These are phyloP conservation scores for Hapalemur alaotrensis DNA, from an alignment of 2,797 vertebrate genomes.

Conservation along the genomic window DNA sequence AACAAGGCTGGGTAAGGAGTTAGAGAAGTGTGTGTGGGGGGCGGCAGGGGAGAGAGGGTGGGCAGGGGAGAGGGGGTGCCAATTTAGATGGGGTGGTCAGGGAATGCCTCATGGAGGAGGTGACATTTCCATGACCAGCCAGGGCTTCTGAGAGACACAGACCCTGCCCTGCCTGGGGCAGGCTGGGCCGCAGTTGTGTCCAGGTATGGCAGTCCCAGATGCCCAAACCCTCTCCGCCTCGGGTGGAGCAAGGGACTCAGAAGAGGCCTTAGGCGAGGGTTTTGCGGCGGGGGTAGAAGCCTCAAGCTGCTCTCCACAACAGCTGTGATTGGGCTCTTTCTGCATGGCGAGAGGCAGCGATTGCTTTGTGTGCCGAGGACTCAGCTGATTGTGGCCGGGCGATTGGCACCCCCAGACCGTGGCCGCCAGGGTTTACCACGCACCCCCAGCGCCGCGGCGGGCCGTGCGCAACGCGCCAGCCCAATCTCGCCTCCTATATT, in stretches of 20 bases:
- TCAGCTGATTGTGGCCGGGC: slow-evolving; percentile 83
- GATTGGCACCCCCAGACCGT: slow-evolving; percentile 80
- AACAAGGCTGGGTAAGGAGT: not conserved
- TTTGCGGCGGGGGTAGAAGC: slow-evolving; percentile 73
- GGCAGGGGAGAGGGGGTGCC: not conserved
- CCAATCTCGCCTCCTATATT: slow-evolving; percentile 90
- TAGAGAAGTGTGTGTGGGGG: not conserved
- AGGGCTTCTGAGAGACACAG: not conserved
- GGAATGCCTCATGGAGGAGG: not conserved
- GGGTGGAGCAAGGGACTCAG: not conserved
- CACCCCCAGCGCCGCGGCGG: slow-evolving; percentile 85
- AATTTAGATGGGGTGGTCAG: not conserved
- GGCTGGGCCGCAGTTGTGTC: not conserved
- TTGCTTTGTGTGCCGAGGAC: slow-evolving; percentile 84
- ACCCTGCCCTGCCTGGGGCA: not conserved
- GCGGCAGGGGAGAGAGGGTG: too few species aligned
- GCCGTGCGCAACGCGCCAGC: slow-evolving; percentile 86
- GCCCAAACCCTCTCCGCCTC: not conserved
- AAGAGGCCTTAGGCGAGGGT: slow-evolving; percentile 69
- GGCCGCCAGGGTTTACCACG: slow-evolving; percentile 85
- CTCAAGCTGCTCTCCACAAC: slow-evolving; percentile 79
- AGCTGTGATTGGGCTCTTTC: slow-evolving; percentile 84
- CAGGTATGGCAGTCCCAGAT: not conserved
- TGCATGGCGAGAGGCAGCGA: slow-evolving; percentile 78
- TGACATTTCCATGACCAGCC: not conserved